phyloP scores from a whole-genome alignment of 2,113 vertebrate species.

The Myotis davidii region DNA sequence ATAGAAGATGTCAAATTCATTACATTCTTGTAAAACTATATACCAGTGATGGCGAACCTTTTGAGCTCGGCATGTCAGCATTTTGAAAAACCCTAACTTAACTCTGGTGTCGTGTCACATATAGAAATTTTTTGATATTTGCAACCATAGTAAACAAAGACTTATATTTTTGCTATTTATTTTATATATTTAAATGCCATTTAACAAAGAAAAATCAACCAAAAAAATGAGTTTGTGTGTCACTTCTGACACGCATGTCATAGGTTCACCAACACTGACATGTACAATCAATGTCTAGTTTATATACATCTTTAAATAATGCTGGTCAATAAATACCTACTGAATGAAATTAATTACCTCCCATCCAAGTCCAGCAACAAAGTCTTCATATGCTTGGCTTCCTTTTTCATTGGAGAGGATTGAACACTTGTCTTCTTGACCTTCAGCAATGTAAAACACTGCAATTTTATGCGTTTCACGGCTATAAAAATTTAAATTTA shows the following conservation, averaged over 20 bases:
- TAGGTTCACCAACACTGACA: no score
- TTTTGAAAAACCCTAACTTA: no score
- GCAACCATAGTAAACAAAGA: no score
- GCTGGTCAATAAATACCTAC: background rate
- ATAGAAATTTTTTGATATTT: no score
- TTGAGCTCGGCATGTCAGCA: no score
- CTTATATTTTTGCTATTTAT: no score
- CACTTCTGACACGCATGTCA: no score
- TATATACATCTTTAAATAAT: background rate
- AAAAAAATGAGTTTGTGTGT: no score
- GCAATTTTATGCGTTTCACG: slow-evolving; percentile 99
- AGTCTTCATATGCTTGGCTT: slow-evolving; percentile 97
- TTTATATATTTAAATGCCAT: no score
- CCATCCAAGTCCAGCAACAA: slow-evolving; percentile 98
- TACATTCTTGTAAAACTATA: background rate
- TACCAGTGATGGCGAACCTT: no score
- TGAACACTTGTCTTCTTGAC: slow-evolving; percentile 98
- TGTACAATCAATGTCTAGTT: background rate
- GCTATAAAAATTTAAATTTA: slow-evolving; percentile 81
- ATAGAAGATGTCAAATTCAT: background rate
- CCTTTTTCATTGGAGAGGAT: slow-evolving; percentile 96
- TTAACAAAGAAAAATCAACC: no score
- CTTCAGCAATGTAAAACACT: slow-evolving; percentile 97
- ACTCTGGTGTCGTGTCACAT: no score
- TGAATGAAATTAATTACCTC: slow-evolving; percentile 89